phyloP scores from a whole-genome alignment of 2,113 vertebrate species.

The Bungarus multicinctus region DNA sequence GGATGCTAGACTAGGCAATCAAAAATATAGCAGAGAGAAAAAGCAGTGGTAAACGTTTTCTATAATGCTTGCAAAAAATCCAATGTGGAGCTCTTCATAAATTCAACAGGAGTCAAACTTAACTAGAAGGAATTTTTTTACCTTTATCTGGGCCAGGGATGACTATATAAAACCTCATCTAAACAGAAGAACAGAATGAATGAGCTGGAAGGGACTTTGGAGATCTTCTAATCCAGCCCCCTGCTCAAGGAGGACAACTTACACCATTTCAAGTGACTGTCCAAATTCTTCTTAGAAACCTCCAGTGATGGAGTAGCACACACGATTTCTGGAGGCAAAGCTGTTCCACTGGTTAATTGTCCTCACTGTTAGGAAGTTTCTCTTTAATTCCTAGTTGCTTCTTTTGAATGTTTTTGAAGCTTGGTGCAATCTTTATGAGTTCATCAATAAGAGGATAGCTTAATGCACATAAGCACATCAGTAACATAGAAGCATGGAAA shows the following conservation, averaged over 20 bases:
- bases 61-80: background rate
- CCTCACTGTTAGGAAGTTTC: no score
- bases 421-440: background rate
- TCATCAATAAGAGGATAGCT: background rate
- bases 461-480: background rate
- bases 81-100: background rate
- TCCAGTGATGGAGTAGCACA: no score
- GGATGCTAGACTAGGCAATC: background rate
- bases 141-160: background rate
- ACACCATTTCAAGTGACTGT: no score
- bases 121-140: background rate
- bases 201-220: no score
- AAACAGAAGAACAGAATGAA: background rate
- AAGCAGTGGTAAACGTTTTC: background rate
- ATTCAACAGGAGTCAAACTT: background rate
- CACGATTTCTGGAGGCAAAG: no score
- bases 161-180: background rate
- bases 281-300: no score
- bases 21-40: background rate
- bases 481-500: background rate
- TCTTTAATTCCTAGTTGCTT: no score
- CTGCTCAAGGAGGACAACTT: no score
- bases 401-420: background rate
- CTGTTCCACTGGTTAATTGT: no score
- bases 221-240: no score